Base-by-base conservation (phyloP, 2,797 vertebrate genomes). In the Notoglanidium macrostoma region DNA sequence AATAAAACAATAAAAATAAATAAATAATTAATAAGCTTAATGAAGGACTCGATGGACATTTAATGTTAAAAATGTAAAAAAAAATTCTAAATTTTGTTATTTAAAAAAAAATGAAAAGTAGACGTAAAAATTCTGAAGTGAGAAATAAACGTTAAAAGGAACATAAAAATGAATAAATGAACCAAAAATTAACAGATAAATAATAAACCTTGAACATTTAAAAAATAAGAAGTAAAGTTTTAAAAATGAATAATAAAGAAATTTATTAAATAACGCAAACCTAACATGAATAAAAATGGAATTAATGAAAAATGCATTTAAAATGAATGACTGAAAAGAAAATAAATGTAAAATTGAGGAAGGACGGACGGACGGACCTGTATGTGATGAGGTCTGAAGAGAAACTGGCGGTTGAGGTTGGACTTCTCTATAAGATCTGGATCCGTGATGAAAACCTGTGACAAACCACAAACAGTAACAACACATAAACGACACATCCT, bases 381-480 rank as follows among this genome's bases (percentile, higher is more conserved):
- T 94, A 99, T 99, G 90, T 99, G 98, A 91, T 96, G 96, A 86
- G 98, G 97, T 93, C 98, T 97, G 92, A 99, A 99, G 72, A 99
- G 97, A 94, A 99, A 99, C 93, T 99, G 98, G 29, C 98, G 96
- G 92, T 99, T 99, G 89, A 99, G 95, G 93, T 99, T 99, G 54
- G 98, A 99, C 94, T 99, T 99, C 94, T 99, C 98, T 92, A 99
- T 99, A 90, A 99, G 96, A 93, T 99, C 98, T 87, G 98, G 98
- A 94, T 99, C 98, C 92, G 98, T 98, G 93, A 99, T 93, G 92
- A 96, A 98, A 87, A 99, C 94, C 98, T 99, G 92, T 89, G n/a
- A 81, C 51, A 44, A 40, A 35, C 40, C 26, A 72, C 76, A 44
- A 19, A 35, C 51, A 88, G 54, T 78, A 89, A 49, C 26, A 26